A percentile compares a stretch with the other conserved stretches of the same genome.
phyloP scores from a whole-genome alignment of 2,113 vertebrate genomes.

The Marmota monax region DNA sequence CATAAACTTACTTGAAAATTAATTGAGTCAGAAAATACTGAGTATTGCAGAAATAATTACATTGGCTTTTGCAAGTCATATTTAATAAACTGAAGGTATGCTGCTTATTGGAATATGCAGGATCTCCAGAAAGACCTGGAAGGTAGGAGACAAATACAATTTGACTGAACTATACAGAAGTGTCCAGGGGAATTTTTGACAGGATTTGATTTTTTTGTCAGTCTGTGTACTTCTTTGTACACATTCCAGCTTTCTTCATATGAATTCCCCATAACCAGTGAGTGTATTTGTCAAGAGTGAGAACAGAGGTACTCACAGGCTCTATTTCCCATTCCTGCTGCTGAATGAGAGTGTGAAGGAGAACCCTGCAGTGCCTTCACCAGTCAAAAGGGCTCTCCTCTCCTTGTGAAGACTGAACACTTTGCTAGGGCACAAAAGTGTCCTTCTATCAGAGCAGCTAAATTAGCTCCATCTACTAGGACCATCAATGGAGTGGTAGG shows the following conservation, averaged over 20 bases:
- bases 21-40: not conserved
- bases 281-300: not conserved
- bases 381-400: not conserved
- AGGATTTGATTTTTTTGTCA: not conserved
- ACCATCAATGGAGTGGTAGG: not conserved
- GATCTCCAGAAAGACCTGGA: not conserved
- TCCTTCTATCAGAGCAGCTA: not conserved
- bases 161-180: not conserved
- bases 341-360: not conserved
- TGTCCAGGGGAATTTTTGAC: not conserved
- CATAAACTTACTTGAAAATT: slow-evolving; percentile 21
- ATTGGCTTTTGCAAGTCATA: not conserved
- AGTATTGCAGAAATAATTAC: not conserved
- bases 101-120: not conserved
- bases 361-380: not conserved
- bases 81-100: not conserved
- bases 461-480: not conserved
- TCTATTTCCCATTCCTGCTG: not conserved
- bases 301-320: not conserved
- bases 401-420: not conserved
- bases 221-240: not conserved
- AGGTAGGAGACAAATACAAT: not conserved
- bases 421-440: not conserved
- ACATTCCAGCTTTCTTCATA: slow-evolving; percentile 31
- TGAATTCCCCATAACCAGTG: not conserved